phyloP scores from a whole-genome alignment of 2,888 invertebrate genomes.

The Leucophenga montana region DNA sequence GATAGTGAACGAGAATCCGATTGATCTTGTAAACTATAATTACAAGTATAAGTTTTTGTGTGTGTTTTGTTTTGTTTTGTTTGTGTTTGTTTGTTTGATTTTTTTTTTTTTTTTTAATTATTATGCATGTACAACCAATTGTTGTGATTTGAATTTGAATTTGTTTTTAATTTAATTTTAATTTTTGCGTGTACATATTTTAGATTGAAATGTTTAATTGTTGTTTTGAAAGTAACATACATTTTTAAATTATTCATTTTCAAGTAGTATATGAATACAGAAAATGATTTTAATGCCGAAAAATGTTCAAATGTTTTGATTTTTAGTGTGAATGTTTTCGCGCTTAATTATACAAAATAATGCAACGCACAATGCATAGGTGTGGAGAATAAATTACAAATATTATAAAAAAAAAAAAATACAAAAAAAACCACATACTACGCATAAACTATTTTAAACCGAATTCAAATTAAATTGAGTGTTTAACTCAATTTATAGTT shows the following conservation, averaged over 20 bases:
- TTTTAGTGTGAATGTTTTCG: no score
- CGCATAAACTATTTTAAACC: no score
- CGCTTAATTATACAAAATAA: background rate
- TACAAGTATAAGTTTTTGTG: slow-evolving; percentile 38
- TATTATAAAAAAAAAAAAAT: no score
- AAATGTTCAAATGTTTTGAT: no score
- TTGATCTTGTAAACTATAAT: slow-evolving; percentile 74
- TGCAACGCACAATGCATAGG: background rate
- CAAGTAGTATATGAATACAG: no score
- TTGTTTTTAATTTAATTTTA: slow-evolving; percentile 33
- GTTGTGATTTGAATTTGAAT: background rate
- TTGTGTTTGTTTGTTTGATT: slow-evolving; percentile 36
- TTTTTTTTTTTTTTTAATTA: slow-evolving; percentile 34
- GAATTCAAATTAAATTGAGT: no score
- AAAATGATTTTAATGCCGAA: no score
- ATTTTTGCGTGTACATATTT: slow-evolving; percentile 20
- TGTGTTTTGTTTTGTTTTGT: slow-evolving; percentile 35
- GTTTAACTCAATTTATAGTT: no score
- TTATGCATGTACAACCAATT: slow-evolving; percentile 10
- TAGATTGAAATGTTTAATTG: background rate
- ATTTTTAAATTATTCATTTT: background rate
- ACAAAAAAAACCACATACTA: no score
- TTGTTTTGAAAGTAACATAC: slow-evolving; percentile 14
- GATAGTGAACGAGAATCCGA: slow-evolving; percentile 74
- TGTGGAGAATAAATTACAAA: no score